Conservation (phyloP, 1,140 invertebrate species). For the Calosoma granatense region DNA sequence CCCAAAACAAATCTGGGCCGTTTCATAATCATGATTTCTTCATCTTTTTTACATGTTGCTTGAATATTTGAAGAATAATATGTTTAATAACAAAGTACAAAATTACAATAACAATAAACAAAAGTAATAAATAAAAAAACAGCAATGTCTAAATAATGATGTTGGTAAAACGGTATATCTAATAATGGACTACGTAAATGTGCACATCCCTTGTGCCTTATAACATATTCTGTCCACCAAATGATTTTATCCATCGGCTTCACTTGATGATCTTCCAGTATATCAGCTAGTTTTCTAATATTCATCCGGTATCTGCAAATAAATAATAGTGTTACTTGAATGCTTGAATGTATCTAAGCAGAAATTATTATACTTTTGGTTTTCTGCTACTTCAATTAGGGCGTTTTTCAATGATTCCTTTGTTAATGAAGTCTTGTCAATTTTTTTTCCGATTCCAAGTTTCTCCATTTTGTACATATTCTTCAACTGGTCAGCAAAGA, state of each 20-base stretch:
- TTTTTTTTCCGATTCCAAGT: slow-evolving; percentile 21
- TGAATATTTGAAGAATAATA: no score
- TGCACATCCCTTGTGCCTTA: slow-evolving; percentile 40
- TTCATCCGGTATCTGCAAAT: not conserved
- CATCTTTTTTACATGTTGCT: no score
- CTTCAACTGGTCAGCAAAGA: slow-evolving; percentile 29
- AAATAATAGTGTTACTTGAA: not conserved
- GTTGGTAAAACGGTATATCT: slow-evolving; percentile 43
- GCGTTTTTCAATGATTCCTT: slow-evolving; percentile 18
- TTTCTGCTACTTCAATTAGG: slow-evolving; percentile 18
- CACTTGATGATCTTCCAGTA: slow-evolving; percentile 39
- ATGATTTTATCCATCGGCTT: slow-evolving; percentile 42
- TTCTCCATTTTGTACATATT: slow-evolving; percentile 23
- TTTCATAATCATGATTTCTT: no score
- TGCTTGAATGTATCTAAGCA: not conserved
- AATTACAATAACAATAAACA: no score
- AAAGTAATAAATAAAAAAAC: slow-evolving; percentile 10
- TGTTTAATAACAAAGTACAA: no score
- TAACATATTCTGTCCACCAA: slow-evolving; percentile 53
- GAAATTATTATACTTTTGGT: slow-evolving; percentile 20
- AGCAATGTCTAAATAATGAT: slow-evolving; percentile 45
- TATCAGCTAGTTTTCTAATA: not conserved
- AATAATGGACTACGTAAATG: slow-evolving; percentile 40
- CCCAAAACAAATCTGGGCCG: no score
- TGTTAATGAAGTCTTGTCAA: slow-evolving; percentile 21